Percentiles rank a stretch among this genome's conserved stretches.
phyloP scores from a whole-genome alignment of 2,113 vertebrate genomes.

The Salvelinus fontinalis region DNA sequence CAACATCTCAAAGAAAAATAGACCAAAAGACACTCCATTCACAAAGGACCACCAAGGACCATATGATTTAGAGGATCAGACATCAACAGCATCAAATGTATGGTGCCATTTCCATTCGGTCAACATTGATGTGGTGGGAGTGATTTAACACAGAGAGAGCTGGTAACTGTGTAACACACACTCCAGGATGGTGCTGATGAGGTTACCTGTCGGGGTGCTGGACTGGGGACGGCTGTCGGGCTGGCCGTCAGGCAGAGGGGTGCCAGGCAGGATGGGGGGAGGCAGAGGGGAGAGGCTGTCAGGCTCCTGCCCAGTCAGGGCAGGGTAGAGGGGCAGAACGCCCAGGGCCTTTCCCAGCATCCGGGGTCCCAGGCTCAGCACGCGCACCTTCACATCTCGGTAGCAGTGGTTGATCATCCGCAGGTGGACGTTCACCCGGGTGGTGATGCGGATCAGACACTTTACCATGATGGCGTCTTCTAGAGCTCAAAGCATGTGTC shows the following conservation, averaged over 20 bases:
- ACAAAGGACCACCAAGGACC: no score
- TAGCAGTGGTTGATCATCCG: slow-evolving; percentile 92
- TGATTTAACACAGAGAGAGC: no score
- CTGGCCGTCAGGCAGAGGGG: slow-evolving; percentile 24
- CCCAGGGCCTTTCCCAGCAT: slow-evolving; percentile 84
- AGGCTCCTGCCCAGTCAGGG: slow-evolving; percentile 48
- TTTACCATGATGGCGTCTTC: slow-evolving; percentile 81
- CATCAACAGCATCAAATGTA: no score
- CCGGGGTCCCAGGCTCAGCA: slow-evolving; percentile 87
- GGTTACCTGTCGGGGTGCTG: slow-evolving; percentile 64
- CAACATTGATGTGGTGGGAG: no score
- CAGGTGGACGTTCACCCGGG: slow-evolving; percentile 89
- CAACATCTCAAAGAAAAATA: no score
- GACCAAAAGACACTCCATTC: no score
- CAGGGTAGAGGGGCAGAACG: slow-evolving; percentile 72
- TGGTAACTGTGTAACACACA: no score
- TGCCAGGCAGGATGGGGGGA: not conserved
- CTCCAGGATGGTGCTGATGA: not conserved
- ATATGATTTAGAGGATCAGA: no score
- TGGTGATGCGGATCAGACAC: slow-evolving; percentile 89
- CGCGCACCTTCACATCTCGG: slow-evolving; percentile 84
- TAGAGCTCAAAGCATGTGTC: slow-evolving; percentile 26
- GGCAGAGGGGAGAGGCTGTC: slow-evolving; percentile 26
- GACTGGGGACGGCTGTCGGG: slow-evolving; percentile 24
- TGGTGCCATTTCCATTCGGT: no score